Evolutionary conservation across 2,888 invertebrate species (phyloP).

Genomic region (Bugula neritina): DNA sequence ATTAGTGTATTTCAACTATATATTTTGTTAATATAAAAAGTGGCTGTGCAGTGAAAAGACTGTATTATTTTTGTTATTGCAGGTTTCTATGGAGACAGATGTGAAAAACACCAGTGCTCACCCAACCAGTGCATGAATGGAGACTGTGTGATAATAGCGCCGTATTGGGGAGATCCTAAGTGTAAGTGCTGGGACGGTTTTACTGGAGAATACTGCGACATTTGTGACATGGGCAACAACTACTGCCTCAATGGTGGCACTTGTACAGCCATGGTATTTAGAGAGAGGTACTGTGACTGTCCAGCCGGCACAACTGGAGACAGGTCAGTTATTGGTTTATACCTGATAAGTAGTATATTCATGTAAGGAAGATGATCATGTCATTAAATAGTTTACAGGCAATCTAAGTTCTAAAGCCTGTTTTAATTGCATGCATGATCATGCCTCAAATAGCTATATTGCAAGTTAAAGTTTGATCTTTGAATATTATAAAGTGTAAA

Average conservation of each 20-base stretch:
- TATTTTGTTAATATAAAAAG: no score
- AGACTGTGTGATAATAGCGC: neutral
- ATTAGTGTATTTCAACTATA: no score
- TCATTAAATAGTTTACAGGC: no score
- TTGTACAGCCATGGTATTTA: neutral
- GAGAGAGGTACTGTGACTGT: slow-evolving; percentile 6
- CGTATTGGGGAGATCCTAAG: slow-evolving; percentile 8
- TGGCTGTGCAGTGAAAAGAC: no score
- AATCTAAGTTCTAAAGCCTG: no score
- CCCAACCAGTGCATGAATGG: slow-evolving; percentile 22
- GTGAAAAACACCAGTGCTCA: slow-evolving; percentile 1
- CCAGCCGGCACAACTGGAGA: neutral
- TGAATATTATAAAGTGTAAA: no score
- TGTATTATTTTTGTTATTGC: neutral
- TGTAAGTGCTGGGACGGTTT: slow-evolving; percentile 10
- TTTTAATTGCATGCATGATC: no score
- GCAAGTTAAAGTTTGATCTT: no score
- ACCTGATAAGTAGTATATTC: no score
- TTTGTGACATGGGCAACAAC: neutral
- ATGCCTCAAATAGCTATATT: no score
- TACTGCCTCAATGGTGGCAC: slow-evolving; percentile 8
- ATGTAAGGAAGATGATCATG: no score
- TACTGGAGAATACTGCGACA: slow-evolving; percentile 3
- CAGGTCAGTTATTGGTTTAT: slow-evolving; percentile 6
- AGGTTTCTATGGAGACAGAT: slow-evolving; percentile 9